These are phyloP conservation scores for Lipotes vexillifer DNA, from an alignment of 2,113 vertebrate genomes.

Conservation along the genomic window DNA sequence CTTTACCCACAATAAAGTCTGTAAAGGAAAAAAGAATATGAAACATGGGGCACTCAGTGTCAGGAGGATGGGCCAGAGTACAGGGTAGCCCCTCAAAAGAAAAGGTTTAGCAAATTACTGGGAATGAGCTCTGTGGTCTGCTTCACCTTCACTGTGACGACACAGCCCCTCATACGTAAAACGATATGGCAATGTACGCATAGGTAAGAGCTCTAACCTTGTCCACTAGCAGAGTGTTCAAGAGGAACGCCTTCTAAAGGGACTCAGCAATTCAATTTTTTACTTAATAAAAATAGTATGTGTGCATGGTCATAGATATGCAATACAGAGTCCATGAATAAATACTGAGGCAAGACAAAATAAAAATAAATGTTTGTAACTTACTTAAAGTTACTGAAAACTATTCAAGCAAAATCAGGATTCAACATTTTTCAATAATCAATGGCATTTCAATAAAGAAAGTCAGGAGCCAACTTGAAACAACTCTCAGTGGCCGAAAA, in stretches of 20 bases:
- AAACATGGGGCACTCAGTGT: background rate
- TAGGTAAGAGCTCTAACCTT: background rate
- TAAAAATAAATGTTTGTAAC: background rate
- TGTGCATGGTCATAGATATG: background rate
- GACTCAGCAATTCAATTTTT: background rate
- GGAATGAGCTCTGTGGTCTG: background rate
- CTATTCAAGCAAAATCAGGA: background rate
- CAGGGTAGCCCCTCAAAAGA: background rate
- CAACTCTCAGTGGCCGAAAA: background rate
- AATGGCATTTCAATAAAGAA: constrained; percentile 16
- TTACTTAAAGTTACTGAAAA: background rate
- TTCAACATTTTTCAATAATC: background rate
- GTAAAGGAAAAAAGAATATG: background rate
- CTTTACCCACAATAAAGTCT: background rate
- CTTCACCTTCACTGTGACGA: background rate
- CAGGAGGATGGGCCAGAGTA: background rate
- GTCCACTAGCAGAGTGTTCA: background rate
- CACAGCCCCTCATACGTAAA: background rate
- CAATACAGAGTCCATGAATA: background rate
- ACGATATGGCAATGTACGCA: background rate
- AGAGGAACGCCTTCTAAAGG: constrained; percentile 3
- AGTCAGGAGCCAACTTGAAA: background rate
- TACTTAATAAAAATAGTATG: background rate
- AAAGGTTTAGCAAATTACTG: background rate
- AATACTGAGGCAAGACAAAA: background rate